Percentiles rank a stretch among this genome's conserved stretches.
phyloP scores from a whole-genome alignment of 2,113 vertebrate species.

The Phocoena phocoena region DNA sequence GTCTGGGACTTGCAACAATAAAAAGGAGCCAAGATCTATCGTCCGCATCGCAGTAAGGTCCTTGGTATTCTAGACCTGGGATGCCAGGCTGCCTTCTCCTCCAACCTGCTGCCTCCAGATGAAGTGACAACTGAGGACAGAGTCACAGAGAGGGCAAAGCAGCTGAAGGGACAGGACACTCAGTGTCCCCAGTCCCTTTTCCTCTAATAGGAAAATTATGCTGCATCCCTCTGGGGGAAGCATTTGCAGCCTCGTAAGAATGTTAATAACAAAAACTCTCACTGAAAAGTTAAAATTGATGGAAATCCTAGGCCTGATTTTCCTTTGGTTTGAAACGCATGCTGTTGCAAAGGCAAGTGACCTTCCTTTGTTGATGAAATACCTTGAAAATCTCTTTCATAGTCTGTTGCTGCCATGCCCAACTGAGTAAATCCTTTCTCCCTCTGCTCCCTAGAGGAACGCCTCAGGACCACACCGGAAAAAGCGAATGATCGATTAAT shows the following conservation, averaged over 20 bases:
- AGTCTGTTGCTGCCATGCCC: slow-evolving; percentile 8
- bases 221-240: slow-evolving; percentile 11
- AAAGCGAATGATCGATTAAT: slow-evolving; percentile 74
- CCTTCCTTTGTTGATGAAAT: slow-evolving; percentile 66
- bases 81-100: slow-evolving; percentile 53
- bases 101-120: background rate
- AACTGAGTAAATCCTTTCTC: slow-evolving; percentile 61
- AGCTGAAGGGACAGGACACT: slow-evolving; percentile 35
- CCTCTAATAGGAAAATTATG: background rate
- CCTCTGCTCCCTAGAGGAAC: slow-evolving; percentile 58
- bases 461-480: slow-evolving; percentile 59
- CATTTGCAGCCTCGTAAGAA: background rate
- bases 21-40: slow-evolving; percentile 76
- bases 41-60: slow-evolving; percentile 76
- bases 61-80: slow-evolving; percentile 73
- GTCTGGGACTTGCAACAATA: slow-evolving; percentile 66
- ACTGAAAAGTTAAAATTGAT: slow-evolving; percentile 50
- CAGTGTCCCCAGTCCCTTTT: slow-evolving; percentile 36
- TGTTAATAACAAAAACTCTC: slow-evolving; percentile 1
- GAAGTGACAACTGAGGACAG: slow-evolving; percentile 69
- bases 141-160: background rate
- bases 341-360: slow-evolving; percentile 39
- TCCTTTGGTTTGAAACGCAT: slow-evolving; percentile 55
- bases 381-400: slow-evolving; percentile 66
- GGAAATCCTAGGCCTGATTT: slow-evolving; percentile 44